Evolutionary conservation across 64 coral and sea anemone species (phyloP), one percentile per base, ranked within the genome.

Genomic region (Montipora capricornis): DNA sequence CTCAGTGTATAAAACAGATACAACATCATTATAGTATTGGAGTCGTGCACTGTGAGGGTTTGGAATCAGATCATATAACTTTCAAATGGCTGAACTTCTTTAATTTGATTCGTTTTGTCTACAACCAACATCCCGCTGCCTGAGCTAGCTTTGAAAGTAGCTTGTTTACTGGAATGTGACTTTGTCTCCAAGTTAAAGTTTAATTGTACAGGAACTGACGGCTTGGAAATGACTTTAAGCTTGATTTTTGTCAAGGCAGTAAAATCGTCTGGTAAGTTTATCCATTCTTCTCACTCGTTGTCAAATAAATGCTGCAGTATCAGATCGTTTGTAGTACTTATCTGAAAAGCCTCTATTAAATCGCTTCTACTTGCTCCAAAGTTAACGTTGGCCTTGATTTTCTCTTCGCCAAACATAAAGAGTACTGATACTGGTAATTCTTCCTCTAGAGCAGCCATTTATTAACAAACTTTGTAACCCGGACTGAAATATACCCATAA

Each of bases 271-370:
- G 86, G 69, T 73, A 88, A 0, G 50, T 88, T 88, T 88, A 74
- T 51, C 86, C 86, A 88, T 74, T 88, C 68, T 74, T 88, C 9
- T 68, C 86, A 88, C 20, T 88, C 69, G 24, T 88, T 48, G 68
- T 88, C 86, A 19, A 76, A n/a, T n/a, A n/a, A 88, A 9, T 52
- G 68, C 44, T 88, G 86, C 45, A 88, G 50, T 15, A 50, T 47
- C 24, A 88, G 15, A 88, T 22, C 50, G 50, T 16, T 73, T 50
- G 61, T 88, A 52, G 0, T 71, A 71, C 8, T 71, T 71, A 58
- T 59, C 17, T 24, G 50, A 59, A 59, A 83, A 83, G 80, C 20
- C 80, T 83, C 80, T 53, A 5, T 59, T 83, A 83, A 83, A 49
- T 83, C 50, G 49, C 20, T 83, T 26, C 47, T 26, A n/a, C n/a